These are phyloP conservation scores for Xanthia togata DNA, from an alignment of 2,888 invertebrate species.

Conservation along the genomic window DNA sequence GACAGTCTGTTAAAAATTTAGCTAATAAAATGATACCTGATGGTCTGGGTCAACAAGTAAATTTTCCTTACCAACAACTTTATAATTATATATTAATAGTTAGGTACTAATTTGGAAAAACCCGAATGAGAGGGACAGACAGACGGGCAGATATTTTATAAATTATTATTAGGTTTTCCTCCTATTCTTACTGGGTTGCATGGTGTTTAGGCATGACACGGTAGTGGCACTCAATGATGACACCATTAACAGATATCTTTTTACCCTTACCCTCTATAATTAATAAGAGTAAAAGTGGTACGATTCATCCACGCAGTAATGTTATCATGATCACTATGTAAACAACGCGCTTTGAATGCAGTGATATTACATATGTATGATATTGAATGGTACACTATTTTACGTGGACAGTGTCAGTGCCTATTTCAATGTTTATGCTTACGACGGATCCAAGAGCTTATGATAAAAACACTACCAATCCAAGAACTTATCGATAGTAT, in stretches of 20 bases:
- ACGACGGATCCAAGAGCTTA: not conserved
- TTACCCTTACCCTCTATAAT: constrained; percentile 44
- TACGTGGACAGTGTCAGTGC: constrained; percentile 8
- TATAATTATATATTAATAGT: constrained; percentile 6
- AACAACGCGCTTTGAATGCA: constrained; percentile 42
- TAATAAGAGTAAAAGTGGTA: constrained; percentile 39
- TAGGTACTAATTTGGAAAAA: constrained; percentile 7
- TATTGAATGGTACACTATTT: constrained; percentile 27
- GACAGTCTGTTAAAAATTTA: not conserved
- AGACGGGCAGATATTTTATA: not conserved
- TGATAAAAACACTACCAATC: not conserved
- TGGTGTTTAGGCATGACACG: constrained; percentile 24
- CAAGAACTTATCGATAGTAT: not conserved
- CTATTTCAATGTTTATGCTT: constrained; percentile 11
- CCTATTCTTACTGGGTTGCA: constrained; percentile 1
- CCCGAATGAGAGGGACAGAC: not conserved
- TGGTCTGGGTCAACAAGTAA: not conserved
- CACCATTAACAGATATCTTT: constrained; percentile 39
- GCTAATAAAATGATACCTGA: not conserved
- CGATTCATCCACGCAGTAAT: constrained; percentile 39
- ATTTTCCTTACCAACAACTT: constrained; percentile 26
- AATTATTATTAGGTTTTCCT: constrained; percentile 8
- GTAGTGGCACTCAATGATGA: constrained; percentile 11
- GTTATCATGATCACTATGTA: constrained; percentile 51
- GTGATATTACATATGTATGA: constrained; percentile 33